Evolutionary conservation across 2,113 vertebrate species (phyloP), one percentile per base, ranked within the genome.

Genomic region (Siniperca chuatsi): DNA sequence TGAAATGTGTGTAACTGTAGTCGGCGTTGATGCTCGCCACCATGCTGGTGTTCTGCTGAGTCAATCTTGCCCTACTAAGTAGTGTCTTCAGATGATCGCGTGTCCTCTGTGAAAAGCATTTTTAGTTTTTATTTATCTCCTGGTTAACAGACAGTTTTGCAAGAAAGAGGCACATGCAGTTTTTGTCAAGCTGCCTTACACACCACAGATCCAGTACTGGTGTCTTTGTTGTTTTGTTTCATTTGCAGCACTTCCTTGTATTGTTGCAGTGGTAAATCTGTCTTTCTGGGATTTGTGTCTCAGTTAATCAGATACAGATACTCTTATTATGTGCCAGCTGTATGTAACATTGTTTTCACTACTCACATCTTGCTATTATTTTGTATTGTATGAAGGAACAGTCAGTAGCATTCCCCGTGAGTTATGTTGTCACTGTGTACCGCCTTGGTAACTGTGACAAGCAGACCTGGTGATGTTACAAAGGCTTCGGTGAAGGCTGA

Each of bases 171-270:
- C 72, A 8, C 35, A 12, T 71, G 60, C 54, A 60, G 65, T 90
- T 82, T 48, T 75, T 44, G 70, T 87, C 69, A 44, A 80, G 70
- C 82, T 87, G 93, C 94, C 94, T 96, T 95, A 93, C 74, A 67
- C 71, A 21, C 82, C 46, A 21, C 81, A 83, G 83, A 92, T 92
- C 93, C 89, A 93, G 91, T 84, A 79, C 75, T 70, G 20, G 67
- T 75, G 69, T 91, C 35, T 46, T 55, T 46, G 6, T 57, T 23
- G 16, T 73, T 54, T 66, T 71, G 16, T 35, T 75, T 78, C 13
- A 44, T 54, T 81, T 72, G 65, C 79, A 52, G 83, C 68, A 70
- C 71, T 42, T 60, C 25, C 75, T 66, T 55, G 25, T 52, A 37
- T 48, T 29, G 73, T 57, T 57, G 64, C 20, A 16, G 15, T 25